Base-by-base conservation (phyloP, 2,888 invertebrate species). In the Acleris cristana region DNA sequence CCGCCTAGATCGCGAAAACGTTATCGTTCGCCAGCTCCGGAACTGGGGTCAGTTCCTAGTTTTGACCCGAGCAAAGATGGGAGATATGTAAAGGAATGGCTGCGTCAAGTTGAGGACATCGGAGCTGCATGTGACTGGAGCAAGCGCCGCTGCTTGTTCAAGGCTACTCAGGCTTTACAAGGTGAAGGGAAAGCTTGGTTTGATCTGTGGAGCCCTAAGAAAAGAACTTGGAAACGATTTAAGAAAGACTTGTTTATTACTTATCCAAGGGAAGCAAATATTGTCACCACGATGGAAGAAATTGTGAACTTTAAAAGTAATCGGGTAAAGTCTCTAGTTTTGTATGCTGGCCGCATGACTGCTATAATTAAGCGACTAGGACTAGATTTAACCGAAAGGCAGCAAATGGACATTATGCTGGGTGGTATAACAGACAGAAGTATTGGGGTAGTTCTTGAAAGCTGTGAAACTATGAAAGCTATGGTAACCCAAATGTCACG, bases 191-290 rank as follows among this genome's bases (percentile, higher is more conserved):
- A n/a, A n/a, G 48, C 48, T 16, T 48, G 48, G 48, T 48, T n/a
- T n/a, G n/a, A 48, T 48, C n/a, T 48, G 6, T 48, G 48, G 48
- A 6, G 6, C 6, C 48, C 48, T 10, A 48, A 14, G 16, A 48
- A 48, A n/a, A 16, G 48, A n/a, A 48, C 16, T 48, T 48, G 48
- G 48, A 48, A 48, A n/a, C 48, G 16, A 48, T 48, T 48, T 44
- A 44, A 14, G 10, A 14, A 44, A 14, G 16, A 16, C 44, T 16
- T 44, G 16, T 16, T 16, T 23, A 23, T 23, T 23, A 3, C 23
- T 3, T 23, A 23, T 23, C 23, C 23, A 3, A 23, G 23, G 23
- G 23, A 23, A 23, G 23, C 23, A 23, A 23, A 23, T 23, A 23
- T 23, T 23, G 2, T 23, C 23, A 23, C 23, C 23, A 23, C 23